Base-by-base conservation (phyloP, 2,113 vertebrate species). In the Trematocara unimaculatum region DNA sequence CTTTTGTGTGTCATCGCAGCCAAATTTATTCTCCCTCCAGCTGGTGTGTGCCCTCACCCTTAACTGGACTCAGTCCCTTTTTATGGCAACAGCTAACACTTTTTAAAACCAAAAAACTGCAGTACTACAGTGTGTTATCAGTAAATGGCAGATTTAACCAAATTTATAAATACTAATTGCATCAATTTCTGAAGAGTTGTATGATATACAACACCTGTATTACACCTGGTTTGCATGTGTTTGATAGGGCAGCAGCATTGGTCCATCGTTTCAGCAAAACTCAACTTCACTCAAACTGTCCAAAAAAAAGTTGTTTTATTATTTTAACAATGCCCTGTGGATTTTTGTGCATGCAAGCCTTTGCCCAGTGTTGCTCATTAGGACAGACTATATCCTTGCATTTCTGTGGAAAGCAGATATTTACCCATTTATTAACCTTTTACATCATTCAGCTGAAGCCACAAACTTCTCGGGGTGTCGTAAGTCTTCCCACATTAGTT, bases 1-100 rank as follows among this genome's bases (percentile, higher is more conserved):
- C 13, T 55, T 90, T 67, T 53, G 15, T 45, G 56, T 53, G 35
- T 83, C 54, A 51, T 83, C 29, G 13, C 55, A 74, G 79, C 81
- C 84, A 90, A 58, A 33, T 84, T 86, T 54, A 58, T 89, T 89
- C 51, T 31, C 85, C 91, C 91, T 90, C 42, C 70, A 88, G 92
- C 93, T 90, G 67, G 47, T 78, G 74, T 80, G 13, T 87, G 93
- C 84, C 86, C 74, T 92, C 83, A 18, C 51, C 84, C 54, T 3
- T 82, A 67, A 60, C 84, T 89, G 35, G 81, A 84, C 88, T 84
- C 62, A 20, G 70, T 80, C 79, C 49, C 55, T 87, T 84, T 67
- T 70, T 7, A 83, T 85, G 8, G 26, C 51, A 83, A 12, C 51
- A 62, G 4, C 58, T 82, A 87, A 40, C 8, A 64, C 26, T 79